Percentiles rank a stretch among this genome's conserved stretches.
Conservation (phyloP, 1,140 invertebrate genomes). For the Zaprionus ghesquierei region DNA sequence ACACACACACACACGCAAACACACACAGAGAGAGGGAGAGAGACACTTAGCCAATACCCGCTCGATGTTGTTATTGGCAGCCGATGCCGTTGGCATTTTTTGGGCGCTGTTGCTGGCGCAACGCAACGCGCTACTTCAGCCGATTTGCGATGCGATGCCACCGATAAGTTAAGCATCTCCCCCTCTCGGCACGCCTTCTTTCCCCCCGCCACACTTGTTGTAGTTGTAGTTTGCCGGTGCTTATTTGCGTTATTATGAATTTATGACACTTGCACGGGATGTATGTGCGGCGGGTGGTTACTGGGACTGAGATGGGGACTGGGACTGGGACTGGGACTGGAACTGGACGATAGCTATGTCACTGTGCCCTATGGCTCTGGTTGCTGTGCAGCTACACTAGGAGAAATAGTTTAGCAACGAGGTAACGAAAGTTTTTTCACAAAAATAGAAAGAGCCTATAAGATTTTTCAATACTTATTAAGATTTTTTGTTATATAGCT, state of each 20-base stretch:
- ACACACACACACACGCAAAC: conserved; percentile 33
- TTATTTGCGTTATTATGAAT: conserved; percentile 81
- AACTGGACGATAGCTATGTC: not conserved
- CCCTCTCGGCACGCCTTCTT: not conserved
- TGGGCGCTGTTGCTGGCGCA: conserved; percentile 21
- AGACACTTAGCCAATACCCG: conserved; percentile 37
- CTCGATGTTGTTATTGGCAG: conserved; percentile 69
- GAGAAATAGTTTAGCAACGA: not conserved
- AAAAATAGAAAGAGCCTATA: too few relatives aligned
- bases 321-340: not conserved
- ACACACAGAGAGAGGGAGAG: not conserved
- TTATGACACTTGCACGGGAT: conserved; percentile 70
- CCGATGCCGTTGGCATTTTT: conserved; percentile 49
- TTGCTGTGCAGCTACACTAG: not conserved
- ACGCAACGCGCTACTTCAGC: conserved; percentile 18
- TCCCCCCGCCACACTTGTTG: not conserved
- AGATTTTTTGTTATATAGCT: too few relatives aligned
- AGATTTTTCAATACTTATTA: too few relatives aligned
- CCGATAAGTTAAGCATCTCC: conserved; percentile 53
- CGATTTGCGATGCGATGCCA: conserved; percentile 61
- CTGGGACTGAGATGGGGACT: not conserved
- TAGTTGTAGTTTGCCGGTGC: conserved; percentile 51
- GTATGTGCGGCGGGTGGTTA: conserved; percentile 43
- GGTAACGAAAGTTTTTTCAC: not conserved
- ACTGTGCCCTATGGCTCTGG: not conserved